phyloP scores from a whole-genome alignment of 2,113 vertebrate genomes.

The Ciconia boyciana region DNA sequence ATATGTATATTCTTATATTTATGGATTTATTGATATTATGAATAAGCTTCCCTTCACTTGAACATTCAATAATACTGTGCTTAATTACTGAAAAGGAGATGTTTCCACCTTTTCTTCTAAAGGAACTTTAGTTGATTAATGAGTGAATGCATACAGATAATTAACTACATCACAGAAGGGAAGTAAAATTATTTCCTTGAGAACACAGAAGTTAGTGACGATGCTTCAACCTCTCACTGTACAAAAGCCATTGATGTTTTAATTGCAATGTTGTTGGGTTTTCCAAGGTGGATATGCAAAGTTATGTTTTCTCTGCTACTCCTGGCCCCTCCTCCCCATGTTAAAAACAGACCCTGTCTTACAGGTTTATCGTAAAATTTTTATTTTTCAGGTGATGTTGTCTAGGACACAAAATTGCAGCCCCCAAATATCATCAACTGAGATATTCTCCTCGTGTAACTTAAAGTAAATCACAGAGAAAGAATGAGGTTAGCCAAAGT shows the following conservation, averaged over 20 bases:
- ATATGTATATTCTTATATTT: neutral
- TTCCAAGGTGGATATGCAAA: neutral
- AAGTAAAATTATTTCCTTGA: neutral
- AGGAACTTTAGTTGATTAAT: neutral
- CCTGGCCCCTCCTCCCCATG: fast-evolving
- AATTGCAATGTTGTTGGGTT: fast-evolving
- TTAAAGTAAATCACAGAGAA: neutral
- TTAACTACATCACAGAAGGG: neutral
- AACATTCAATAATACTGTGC: neutral
- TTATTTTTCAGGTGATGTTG: neutral
- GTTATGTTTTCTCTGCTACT: neutral
- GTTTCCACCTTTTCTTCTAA: neutral
- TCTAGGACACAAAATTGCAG: neutral
- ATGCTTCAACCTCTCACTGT: neutral
- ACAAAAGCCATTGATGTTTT: neutral
- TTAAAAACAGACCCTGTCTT: neutral
- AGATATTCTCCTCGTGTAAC: neutral
- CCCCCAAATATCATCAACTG: neutral
- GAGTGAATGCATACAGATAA: neutral
- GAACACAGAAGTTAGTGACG: neutral
- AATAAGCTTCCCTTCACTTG: neutral
- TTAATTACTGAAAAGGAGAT: neutral
- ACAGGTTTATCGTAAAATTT: neutral
- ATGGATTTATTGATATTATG: neutral
- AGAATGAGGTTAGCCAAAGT: slow-evolving; percentile 44